phyloP scores from a whole-genome alignment of 1,140 invertebrate genomes.

The Thaumetopoea pityocampa region DNA sequence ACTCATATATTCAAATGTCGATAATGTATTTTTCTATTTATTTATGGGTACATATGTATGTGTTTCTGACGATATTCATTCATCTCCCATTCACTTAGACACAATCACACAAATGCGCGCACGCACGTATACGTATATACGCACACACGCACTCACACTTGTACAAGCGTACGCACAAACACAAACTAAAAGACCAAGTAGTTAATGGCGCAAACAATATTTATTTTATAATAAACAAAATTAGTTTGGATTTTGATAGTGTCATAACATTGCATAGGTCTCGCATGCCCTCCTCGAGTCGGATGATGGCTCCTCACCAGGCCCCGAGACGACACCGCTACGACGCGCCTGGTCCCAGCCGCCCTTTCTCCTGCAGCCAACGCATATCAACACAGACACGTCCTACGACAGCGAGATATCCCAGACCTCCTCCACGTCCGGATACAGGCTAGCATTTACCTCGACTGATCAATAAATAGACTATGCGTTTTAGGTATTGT shows the following conservation, averaged over 20 bases:
- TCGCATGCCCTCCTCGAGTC: constrained; percentile 58
- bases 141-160: too few relatives aligned
- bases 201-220: too few relatives aligned
- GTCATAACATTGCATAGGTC: constrained; percentile 13
- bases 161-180: too few relatives aligned
- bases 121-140: too few relatives aligned
- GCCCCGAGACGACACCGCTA: constrained; percentile 38
- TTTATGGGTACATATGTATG: too few relatives aligned
- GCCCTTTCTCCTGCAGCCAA: constrained; percentile 43
- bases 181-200: too few relatives aligned
- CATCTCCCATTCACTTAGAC: too few relatives aligned
- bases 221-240: too few relatives aligned
- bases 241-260: background rate
- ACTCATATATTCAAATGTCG: too few relatives aligned
- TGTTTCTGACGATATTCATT: too few relatives aligned
- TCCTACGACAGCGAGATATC: constrained; percentile 89
- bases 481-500: constrained; percentile 75
- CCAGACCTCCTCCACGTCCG: constrained; percentile 87
- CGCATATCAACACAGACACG: constrained; percentile 69
- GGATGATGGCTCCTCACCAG: constrained; percentile 64
- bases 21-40: too few relatives aligned
- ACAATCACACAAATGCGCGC: too few relatives aligned
- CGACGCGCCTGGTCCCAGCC: constrained; percentile 44
- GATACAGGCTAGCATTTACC: constrained; percentile 79
- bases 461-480: constrained; percentile 70